These are phyloP conservation scores for Sandelia bainsii DNA, from an alignment of 2,797 vertebrate genomes.

Conservation along the genomic window DNA sequence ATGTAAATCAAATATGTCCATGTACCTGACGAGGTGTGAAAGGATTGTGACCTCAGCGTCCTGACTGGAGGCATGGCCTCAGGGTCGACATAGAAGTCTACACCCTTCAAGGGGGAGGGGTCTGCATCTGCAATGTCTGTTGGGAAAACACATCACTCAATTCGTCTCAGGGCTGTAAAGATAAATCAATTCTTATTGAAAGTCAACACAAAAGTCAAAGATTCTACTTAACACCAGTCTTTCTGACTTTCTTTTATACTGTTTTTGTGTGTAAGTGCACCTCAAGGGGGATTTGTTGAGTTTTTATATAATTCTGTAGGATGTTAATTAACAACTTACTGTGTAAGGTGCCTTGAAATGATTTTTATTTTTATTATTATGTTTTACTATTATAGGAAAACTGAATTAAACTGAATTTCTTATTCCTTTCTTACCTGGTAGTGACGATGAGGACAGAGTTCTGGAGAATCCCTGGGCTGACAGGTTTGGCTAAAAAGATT, in stretches of 20 bases:
- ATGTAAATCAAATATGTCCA: too few species aligned
- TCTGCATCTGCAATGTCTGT: slow-evolving; percentile 80
- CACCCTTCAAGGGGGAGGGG: slow-evolving; percentile 45
- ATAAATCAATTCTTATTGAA: too few species aligned
- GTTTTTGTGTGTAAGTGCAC: background rate
- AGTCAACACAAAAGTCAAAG: background rate
- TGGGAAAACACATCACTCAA: background rate
- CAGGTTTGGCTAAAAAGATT: background rate
- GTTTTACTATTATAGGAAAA: too few species aligned
- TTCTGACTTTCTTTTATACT: too few species aligned
- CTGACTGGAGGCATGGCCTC: slow-evolving; percentile 62
- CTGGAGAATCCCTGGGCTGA: slow-evolving; percentile 17
- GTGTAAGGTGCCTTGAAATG: too few species aligned
- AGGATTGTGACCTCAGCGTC: slow-evolving; percentile 70
- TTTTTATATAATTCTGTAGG: too few species aligned
- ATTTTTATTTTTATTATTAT: too few species aligned
- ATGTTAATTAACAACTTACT: too few species aligned
- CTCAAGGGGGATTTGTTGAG: too few species aligned
- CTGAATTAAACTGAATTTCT: too few species aligned
- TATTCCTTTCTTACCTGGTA: slow-evolving; percentile 55
- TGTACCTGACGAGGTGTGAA: slow-evolving; percentile 70
- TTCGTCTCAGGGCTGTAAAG: background rate
- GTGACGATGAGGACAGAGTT: slow-evolving; percentile 48
- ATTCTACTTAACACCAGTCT: too few species aligned
- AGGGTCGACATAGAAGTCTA: slow-evolving; percentile 65